Conservation (phyloP, 2,888 invertebrate species). For the Athalia circularis region DNA sequence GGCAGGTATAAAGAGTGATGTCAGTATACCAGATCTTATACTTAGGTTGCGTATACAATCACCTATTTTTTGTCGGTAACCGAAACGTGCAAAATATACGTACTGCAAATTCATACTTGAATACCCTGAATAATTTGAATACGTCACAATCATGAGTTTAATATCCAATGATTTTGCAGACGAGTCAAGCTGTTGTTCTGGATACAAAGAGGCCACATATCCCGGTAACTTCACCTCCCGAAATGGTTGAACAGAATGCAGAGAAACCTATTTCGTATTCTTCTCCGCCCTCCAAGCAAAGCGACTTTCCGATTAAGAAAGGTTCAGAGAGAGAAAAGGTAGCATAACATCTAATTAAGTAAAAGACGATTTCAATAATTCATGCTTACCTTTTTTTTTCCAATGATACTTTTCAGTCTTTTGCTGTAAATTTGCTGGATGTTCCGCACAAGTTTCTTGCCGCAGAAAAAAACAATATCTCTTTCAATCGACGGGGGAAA, state of each 20-base stretch:
- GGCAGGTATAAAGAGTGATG: too few relatives aligned
- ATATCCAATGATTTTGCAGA: slow-evolving; percentile 21
- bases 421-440: too few relatives aligned
- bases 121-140: not conserved
- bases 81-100: too few relatives aligned
- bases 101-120: not conserved
- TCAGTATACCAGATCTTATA: too few relatives aligned
- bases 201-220: slow-evolving; percentile 15
- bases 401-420: too few relatives aligned
- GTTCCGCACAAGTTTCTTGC: not conserved
- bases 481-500: not conserved
- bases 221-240: slow-evolving; percentile 18
- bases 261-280: slow-evolving; percentile 1
- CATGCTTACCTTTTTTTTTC: not conserved
- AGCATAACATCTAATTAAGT: not conserved
- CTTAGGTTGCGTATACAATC: too few relatives aligned
- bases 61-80: too few relatives aligned
- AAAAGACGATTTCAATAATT: not conserved
- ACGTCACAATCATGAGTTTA: slow-evolving; percentile 15
- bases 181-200: slow-evolving; percentile 12
- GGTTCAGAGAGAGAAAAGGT: slow-evolving; percentile 12
- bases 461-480: not conserved
- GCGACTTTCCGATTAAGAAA: slow-evolving; percentile 5
- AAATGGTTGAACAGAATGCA: slow-evolving; percentile 23
- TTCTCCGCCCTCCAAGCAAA: slow-evolving; percentile 17